Conservation (phyloP, 2,888 invertebrate species). For the Apotomis turbidana region DNA sequence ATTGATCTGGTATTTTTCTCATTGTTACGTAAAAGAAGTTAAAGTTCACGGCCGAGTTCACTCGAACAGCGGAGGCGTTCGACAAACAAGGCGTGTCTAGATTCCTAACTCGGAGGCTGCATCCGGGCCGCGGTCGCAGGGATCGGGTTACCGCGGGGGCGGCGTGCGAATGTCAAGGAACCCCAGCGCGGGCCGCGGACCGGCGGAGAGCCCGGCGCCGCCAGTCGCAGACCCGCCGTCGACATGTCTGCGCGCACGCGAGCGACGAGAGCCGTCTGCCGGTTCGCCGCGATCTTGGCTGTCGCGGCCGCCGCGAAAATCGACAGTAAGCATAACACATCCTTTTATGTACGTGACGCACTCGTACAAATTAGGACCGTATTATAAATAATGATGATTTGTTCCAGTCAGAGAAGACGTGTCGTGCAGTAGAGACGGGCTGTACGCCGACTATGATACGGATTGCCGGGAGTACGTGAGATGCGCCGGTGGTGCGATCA, state of each 20-base stretch:
- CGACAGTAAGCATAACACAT: slow-evolving; percentile 58
- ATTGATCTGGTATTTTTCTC: slow-evolving; percentile 58
- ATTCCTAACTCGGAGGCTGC: slow-evolving; percentile 78
- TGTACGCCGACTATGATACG: slow-evolving; percentile 73
- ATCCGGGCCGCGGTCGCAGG: slow-evolving; percentile 76
- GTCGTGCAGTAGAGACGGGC: slow-evolving; percentile 70
- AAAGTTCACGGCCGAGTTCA: slow-evolving; percentile 77
- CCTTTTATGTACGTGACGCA: slow-evolving; percentile 3
- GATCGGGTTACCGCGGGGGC: slow-evolving; percentile 71
- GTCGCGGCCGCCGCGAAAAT: slow-evolving; percentile 50
- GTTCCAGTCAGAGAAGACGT: slow-evolving; percentile 64
- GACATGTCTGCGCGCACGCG: slow-evolving; percentile 76
- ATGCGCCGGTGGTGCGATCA: slow-evolving; percentile 63
- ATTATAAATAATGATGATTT: slow-evolving; percentile 22
- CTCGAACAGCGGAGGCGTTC: slow-evolving; percentile 59
- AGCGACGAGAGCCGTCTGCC: slow-evolving; percentile 49
- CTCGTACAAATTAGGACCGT: neutral
- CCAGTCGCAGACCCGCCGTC: slow-evolving; percentile 66
- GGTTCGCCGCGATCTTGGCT: slow-evolving; percentile 47
- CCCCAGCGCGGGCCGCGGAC: slow-evolving; percentile 54
- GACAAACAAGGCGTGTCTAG: slow-evolving; percentile 74
- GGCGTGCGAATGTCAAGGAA: slow-evolving; percentile 82
- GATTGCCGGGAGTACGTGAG: slow-evolving; percentile 76
- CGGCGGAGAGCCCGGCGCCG: slow-evolving; percentile 25
- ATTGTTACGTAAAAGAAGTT: slow-evolving; percentile 66